Percentiles rank a stretch among this genome's conserved stretches.
phyloP scores from a whole-genome alignment of 2,113 vertebrate species.

The Seriola dumerili region DNA sequence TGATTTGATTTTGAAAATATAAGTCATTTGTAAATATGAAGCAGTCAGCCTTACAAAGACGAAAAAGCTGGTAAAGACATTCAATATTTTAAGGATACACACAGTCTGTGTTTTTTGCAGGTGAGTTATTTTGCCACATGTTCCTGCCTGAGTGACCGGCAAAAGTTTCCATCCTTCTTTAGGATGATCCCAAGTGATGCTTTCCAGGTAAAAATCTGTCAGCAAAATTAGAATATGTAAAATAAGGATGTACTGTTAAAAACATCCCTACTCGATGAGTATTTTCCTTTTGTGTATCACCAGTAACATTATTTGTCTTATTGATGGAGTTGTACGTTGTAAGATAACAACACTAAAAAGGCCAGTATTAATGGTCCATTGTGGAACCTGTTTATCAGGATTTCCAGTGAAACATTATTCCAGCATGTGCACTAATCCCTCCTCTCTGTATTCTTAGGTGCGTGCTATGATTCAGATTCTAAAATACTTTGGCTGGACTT shows the following conservation, averaged over 20 bases:
- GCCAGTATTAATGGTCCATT: background rate
- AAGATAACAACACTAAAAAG: background rate
- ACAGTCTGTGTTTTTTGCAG: conserved; percentile 1
- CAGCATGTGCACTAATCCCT: background rate
- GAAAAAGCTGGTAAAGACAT: rapidly evolving
- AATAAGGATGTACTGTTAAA: background rate
- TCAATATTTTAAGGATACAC: background rate
- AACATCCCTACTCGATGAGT: too few species aligned
- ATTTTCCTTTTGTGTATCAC: background rate
- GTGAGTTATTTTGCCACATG: conserved; percentile 60
- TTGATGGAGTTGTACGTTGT: background rate
- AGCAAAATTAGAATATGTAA: background rate
- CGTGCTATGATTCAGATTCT: conserved; percentile 52
- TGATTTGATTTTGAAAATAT: background rate
- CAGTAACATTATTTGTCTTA: background rate
- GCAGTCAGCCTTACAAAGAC: too few species aligned
- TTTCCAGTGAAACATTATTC: background rate
- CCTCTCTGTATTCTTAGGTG: background rate
- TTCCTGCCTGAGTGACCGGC: conserved; percentile 19
- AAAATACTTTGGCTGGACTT: conserved; percentile 60
- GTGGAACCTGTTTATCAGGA: background rate
- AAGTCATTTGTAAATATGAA: too few species aligned
- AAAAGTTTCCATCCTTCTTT: conserved; percentile 49
- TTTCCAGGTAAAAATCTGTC: conserved; percentile 43
- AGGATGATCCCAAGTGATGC: conserved; percentile 53